Percentiles rank a stretch among this genome's conserved stretches.
Evolutionary conservation across 1,140 invertebrate species (phyloP).

Genomic region (Pseudomyrmex sp.): DNA sequence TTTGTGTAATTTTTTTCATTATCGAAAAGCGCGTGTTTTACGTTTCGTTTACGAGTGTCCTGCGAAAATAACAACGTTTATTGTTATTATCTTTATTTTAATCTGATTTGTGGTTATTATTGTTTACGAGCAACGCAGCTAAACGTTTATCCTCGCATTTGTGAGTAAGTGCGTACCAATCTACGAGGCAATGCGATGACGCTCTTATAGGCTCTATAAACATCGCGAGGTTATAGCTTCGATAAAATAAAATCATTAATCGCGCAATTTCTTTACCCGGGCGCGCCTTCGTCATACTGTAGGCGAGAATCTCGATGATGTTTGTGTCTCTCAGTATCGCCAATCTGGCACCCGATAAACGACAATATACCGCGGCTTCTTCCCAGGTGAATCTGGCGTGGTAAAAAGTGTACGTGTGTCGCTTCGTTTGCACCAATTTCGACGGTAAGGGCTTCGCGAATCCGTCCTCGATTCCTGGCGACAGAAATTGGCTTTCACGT

Average conservation of each 20-base stretch:
- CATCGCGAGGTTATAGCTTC: conserved; percentile 6
- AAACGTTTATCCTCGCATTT: conserved; percentile 22
- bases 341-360: conserved; percentile 68
- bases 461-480: conserved; percentile 54
- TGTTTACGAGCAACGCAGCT: conserved; percentile 12
- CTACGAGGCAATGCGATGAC: background rate
- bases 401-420: conserved; percentile 70
- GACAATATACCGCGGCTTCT: conserved; percentile 71
- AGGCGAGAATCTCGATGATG: conserved; percentile 66
- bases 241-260: conserved; percentile 20
- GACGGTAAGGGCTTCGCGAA: conserved; percentile 67
- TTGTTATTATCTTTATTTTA: conserved; percentile 8
- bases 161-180: background rate
- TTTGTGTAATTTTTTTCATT: background rate
- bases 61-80: background rate
- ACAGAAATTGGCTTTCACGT: background rate
- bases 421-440: conserved; percentile 70
- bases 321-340: conserved; percentile 70
- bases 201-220: background rate
- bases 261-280: conserved; percentile 64
- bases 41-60: background rate
- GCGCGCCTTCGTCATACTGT: conserved; percentile 72
- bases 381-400: conserved; percentile 71
- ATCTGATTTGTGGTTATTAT: conserved; percentile 7
- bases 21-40: background rate